These are phyloP conservation scores for Cyanoramphus novaezelandiae DNA, from an alignment of 2,113 vertebrate genomes.

Conservation along the genomic window DNA sequence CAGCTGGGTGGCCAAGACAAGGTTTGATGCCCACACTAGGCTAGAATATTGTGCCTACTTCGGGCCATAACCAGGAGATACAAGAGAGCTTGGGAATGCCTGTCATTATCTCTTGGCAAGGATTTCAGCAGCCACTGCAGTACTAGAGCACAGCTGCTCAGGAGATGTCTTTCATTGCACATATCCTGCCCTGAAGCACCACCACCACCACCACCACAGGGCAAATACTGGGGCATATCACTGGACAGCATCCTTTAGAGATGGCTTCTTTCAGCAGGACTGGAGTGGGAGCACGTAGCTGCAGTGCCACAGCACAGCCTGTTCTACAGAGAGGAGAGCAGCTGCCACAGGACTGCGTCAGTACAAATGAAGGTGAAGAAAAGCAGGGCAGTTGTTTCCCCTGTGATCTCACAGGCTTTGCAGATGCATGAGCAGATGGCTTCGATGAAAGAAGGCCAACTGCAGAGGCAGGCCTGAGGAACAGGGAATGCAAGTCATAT, in stretches of 20 bases:
- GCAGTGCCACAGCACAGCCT: not conserved
- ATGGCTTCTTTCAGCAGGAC: not conserved
- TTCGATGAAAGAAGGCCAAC: constrained; percentile 28
- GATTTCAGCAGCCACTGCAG: not conserved
- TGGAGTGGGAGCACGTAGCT: not conserved
- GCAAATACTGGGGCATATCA: rapidly evolving
- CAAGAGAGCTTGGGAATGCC: not conserved
- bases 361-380: constrained; percentile 60
- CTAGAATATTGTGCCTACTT: not conserved
- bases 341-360: constrained; percentile 31
- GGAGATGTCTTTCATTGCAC: not conserved
- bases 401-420: constrained; percentile 24
- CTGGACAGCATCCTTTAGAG: not conserved
- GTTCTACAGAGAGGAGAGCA: constrained; percentile 1
- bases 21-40: not conserved
- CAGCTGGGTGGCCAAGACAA: not conserved
- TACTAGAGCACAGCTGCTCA: not conserved
- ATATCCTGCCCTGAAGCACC: not conserved
- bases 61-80: not conserved
- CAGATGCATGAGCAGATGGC: constrained; percentile 61
- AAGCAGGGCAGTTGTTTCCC: constrained; percentile 62
- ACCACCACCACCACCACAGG: not conserved
- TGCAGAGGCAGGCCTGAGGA: constrained; percentile 10
- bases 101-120: not conserved
- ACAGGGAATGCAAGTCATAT: not conserved